Base-by-base conservation (phyloP, 2,797 vertebrate species). In the Hipposideros larvatus region DNA sequence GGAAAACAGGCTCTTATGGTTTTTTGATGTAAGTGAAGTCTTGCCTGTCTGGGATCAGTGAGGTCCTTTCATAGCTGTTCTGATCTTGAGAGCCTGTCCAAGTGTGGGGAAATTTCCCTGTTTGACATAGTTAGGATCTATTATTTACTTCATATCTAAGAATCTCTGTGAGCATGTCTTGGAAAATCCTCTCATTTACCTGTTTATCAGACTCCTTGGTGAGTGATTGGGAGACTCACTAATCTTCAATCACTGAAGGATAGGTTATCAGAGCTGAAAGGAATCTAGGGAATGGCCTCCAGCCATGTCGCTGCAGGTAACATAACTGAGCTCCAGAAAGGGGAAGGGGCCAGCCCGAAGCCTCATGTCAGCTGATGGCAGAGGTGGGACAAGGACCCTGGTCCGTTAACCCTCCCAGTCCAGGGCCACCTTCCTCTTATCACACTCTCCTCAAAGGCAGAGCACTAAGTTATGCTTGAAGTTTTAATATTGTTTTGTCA, bases 401-500 rank as follows among this genome's bases (percentile, higher is more conserved):
- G 53, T 71, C 28, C 51, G 11, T 57, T 21, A 26, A 59, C 24
- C 53, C 26, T 82, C n/a, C 15, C 7, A 21, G 21, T 15, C 16
- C 24, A 26, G n/a, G 21, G 9, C 21, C 31, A 41, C 61, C 75
- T 85, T 37, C 65, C 37, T 63, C 16, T 80, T 31, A 21, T 46
- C 34, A 0, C 21, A 57, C 15, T 66, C 9, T 34, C 48, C 14
- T 55, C 28, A n/a, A 43, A 53, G 46, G 65, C 46, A 63, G 55
- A 65, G 21, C 57, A 14, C 34, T 22, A 31, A 61, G 68, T 68
- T 57, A 71, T 53, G 15, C 28, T 66, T 70, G 18, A 68, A 59
- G 46, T 83, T 91, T 94, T 61, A 77, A n/a, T 57, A 66, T 61
- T 53, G 59, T 80, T 95, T 96, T 74, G 61, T 65, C 87, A 70